Evolutionary conservation across 2,888 invertebrate species (phyloP).

Genomic region (Philaethria dido): DNA sequence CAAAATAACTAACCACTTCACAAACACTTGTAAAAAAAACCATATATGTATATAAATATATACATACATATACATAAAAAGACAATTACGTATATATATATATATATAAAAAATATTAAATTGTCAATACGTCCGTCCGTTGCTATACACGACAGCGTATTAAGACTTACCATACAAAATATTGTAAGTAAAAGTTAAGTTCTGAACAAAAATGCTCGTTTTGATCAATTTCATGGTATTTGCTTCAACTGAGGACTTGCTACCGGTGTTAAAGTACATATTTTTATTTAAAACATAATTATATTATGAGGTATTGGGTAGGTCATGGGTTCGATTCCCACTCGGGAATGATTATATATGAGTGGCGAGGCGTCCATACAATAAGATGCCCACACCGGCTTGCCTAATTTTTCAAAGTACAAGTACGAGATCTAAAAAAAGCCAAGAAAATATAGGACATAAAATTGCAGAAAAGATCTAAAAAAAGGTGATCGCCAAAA

Average conservation of each 20-base stretch:
- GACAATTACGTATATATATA: too few species aligned
- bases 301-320: too few species aligned
- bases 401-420: too few species aligned
- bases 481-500: too few species aligned
- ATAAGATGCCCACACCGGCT: too few species aligned
- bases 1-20: not conserved
- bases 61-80: not conserved
- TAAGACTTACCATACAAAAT: constrained; percentile 24
- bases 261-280: constrained; percentile 27
- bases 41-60: not conserved
- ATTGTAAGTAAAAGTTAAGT: constrained; percentile 28
- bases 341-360: too few species aligned
- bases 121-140: constrained; percentile 24
- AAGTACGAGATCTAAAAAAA: too few species aligned
- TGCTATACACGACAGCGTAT: constrained; percentile 8
- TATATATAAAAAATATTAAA: constrained; percentile 1
- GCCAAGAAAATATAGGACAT: too few species aligned
- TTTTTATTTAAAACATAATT: constrained; percentile 3
- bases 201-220: constrained; percentile 28
- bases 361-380: too few species aligned
- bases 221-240: constrained; percentile 39
- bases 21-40: not conserved
- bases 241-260: constrained; percentile 26
- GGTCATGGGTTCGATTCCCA: too few species aligned
- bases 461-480: too few species aligned